phyloP scores from a whole-genome alignment of 35 echinoderm and acorn worm species.

The Acanthaster planci region DNA sequence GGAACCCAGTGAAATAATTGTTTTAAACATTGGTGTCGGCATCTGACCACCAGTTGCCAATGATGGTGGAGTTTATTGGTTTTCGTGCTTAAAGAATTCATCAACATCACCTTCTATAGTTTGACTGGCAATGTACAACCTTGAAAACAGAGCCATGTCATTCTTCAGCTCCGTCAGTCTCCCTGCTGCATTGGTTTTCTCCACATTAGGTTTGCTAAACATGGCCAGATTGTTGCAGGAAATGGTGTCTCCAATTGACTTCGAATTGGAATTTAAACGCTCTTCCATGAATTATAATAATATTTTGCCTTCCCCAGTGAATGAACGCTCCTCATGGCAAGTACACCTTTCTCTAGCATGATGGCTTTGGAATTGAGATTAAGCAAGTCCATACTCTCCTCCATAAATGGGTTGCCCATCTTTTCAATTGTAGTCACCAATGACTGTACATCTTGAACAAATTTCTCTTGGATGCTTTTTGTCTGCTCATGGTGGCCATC shows the following conservation, averaged over 20 bases:
- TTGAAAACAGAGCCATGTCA: conserved; percentile 39
- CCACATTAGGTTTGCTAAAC: no score
- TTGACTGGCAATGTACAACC: conserved; percentile 45
- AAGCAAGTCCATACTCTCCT: conserved; percentile 31
- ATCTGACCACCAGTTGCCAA: not conserved
- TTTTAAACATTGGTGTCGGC: no score
- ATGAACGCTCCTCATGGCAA: conserved; percentile 30
- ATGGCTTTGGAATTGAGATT: conserved; percentile 50
- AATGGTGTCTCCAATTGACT: no score
- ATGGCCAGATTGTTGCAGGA: no score
- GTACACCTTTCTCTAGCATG: not conserved
- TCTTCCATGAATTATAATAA: conserved; percentile 45
- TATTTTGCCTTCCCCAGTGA: conserved; percentile 24
- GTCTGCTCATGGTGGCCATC: conserved; percentile 45
- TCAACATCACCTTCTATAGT: conserved; percentile 44
- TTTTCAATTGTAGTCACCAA: conserved; percentile 39
- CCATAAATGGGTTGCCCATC: conserved; percentile 61
- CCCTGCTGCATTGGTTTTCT: no score
- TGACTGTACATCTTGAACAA: conserved; percentile 27
- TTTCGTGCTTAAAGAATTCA: conserved; percentile 56
- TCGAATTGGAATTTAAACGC: not conserved
- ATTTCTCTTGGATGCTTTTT: not conserved
- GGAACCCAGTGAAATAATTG: no score
- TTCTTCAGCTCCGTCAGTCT: no score
- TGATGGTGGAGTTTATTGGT: conserved; percentile 21